These are phyloP conservation scores for Notamacropus eugenii DNA, from an alignment of 2,797 vertebrate species.

Conservation along the genomic window DNA sequence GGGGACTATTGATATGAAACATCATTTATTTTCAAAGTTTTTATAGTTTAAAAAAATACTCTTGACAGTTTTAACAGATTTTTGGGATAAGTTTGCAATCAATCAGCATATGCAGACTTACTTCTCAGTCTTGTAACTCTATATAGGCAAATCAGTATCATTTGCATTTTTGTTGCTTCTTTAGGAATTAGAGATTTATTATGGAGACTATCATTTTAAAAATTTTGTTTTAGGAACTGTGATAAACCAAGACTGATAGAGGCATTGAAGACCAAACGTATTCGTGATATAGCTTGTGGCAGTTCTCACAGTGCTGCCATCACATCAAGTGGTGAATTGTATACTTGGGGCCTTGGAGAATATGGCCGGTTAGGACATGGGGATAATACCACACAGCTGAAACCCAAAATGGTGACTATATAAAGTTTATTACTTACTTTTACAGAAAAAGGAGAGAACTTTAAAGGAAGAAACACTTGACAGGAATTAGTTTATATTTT, in stretches of 20 bases:
- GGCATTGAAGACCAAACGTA: constrained; percentile 96
- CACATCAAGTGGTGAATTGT: constrained; percentile 97
- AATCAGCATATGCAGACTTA: neutral
- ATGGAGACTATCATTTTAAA: neutral
- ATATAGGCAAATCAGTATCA: neutral
- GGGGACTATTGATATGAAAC: neutral
- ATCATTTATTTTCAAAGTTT: neutral
- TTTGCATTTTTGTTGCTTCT: neutral
- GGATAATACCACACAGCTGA: constrained; percentile 97
- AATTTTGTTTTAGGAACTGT: constrained; percentile 91
- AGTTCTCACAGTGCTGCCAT: constrained; percentile 98
- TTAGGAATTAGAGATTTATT: neutral
- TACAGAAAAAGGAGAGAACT: neutral
- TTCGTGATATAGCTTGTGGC: constrained; percentile 97
- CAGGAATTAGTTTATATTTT: neutral
- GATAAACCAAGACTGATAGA: constrained; percentile 98
- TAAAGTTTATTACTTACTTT: neutral
- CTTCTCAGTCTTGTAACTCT: neutral
- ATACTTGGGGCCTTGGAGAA: constrained; percentile 99
- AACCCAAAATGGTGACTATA: constrained; percentile 94
- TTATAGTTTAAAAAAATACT: neutral
- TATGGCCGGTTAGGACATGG: constrained; percentile 97
- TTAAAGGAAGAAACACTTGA: constrained; percentile 12
- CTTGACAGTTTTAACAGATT: neutral
- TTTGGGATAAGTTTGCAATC: neutral